These are phyloP conservation scores for Opisthograptis luteolata DNA, from an alignment of 2,888 invertebrate species.

Conservation along the genomic window DNA sequence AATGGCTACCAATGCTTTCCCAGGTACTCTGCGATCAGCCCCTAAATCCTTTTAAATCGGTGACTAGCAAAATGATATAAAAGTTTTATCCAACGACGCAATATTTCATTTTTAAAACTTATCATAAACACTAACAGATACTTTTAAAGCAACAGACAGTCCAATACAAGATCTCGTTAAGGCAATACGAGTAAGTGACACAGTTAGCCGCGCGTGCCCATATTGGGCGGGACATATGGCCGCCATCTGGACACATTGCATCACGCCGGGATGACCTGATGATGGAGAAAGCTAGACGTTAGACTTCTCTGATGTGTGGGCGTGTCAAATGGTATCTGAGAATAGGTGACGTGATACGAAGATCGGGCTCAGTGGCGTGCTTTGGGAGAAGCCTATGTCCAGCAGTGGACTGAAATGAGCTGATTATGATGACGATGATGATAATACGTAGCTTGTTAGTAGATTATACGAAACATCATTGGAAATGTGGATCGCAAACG, in stretches of 20 bases:
- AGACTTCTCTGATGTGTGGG: neutral
- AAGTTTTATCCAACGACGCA: too few species aligned
- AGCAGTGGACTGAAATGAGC: too few species aligned
- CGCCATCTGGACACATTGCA: conserved; percentile 40
- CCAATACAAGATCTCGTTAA: conserved; percentile 25
- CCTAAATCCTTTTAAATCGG: too few species aligned
- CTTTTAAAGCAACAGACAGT: conserved; percentile 13
- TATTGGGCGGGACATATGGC: conserved; percentile 37
- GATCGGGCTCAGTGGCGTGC: too few species aligned
- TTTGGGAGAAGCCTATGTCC: too few species aligned
- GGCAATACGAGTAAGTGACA: conserved; percentile 35
- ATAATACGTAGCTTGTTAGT: too few species aligned
- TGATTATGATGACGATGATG: too few species aligned
- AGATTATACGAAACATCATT: too few species aligned
- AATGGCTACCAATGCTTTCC: too few species aligned
- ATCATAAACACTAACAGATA: conserved; percentile 13
- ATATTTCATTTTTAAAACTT: neutral
- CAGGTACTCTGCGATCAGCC: too few species aligned
- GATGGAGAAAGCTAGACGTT: conserved; percentile 1
- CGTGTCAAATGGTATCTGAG: neutral
- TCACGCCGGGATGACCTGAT: conserved; percentile 18
- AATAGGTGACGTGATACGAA: neutral
- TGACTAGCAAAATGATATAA: too few species aligned
- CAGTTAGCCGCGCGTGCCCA: conserved; percentile 38
- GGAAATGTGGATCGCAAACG: too few species aligned